Conservation (phyloP, 2,113 vertebrate species). For the Sinocyclocheilus rhinocerous region DNA sequence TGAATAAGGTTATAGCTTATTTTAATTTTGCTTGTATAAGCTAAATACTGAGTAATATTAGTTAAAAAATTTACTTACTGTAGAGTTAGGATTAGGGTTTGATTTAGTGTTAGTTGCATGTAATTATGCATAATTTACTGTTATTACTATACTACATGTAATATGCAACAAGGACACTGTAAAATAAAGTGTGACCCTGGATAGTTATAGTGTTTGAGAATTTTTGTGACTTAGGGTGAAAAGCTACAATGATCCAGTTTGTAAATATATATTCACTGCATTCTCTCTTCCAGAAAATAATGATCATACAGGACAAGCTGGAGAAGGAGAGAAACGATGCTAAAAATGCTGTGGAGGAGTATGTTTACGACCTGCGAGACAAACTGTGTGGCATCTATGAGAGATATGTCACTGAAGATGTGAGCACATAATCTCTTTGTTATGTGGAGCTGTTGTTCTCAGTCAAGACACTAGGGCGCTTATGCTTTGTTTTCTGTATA, state of each 20-base stretch:
- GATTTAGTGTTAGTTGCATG: too few relatives aligned
- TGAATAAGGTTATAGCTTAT: background rate
- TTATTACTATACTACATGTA: too few relatives aligned
- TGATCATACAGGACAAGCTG: constrained; percentile 94
- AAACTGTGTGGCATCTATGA: constrained; percentile 87
- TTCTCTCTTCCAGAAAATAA: constrained; percentile 80
- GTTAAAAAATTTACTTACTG: too few relatives aligned
- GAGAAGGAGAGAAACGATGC: constrained; percentile 95
- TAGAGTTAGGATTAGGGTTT: too few relatives aligned
- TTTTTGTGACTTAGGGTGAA: background rate
- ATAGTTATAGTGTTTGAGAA: background rate
- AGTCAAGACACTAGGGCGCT: background rate
- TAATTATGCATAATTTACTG: too few relatives aligned
- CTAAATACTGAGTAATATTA: too few relatives aligned
- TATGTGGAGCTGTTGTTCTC: background rate
- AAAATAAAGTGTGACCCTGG: too few relatives aligned
- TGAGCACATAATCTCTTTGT: constrained; percentile 66
- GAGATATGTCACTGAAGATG: constrained; percentile 87
- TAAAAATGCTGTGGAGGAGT: constrained; percentile 95
- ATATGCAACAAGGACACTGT: too few relatives aligned
- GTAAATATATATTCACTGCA: background rate
- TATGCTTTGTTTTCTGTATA: background rate
- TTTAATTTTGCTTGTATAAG: background rate
- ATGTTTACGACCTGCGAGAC: constrained; percentile 92
- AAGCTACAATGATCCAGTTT: background rate